Conservation (phyloP, 1,140 invertebrate genomes). For the Saccostrea cuccullata region DNA sequence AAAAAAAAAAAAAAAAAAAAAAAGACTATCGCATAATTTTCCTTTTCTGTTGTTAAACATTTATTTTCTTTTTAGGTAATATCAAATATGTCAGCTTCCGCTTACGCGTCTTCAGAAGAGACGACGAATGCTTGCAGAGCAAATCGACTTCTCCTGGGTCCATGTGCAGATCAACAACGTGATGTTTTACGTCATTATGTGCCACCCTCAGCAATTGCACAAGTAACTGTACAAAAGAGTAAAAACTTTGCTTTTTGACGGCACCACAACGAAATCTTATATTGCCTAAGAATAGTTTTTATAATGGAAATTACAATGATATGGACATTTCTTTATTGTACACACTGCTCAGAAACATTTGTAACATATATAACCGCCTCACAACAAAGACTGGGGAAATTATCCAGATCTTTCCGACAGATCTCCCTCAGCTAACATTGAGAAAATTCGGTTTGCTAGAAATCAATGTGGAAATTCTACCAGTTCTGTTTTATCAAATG, state of each 20-base stretch:
- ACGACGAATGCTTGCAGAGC: background rate
- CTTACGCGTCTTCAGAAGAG: background rate
- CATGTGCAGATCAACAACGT: background rate
- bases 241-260: background rate
- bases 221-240: background rate
- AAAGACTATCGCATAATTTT: too few relatives aligned
- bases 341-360: background rate
- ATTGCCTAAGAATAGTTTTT: background rate
- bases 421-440: slow-evolving; percentile 13
- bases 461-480: slow-evolving; percentile 15
- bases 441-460: background rate
- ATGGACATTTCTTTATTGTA: too few relatives aligned
- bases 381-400: slow-evolving; percentile 24
- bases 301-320: background rate
- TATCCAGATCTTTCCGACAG: background rate
- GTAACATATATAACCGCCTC: background rate
- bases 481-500: background rate
- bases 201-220: background rate
- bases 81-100: background rate
- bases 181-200: background rate
- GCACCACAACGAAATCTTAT: background rate
- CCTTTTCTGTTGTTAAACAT: too few relatives aligned
- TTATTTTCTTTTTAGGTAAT: too few relatives aligned
- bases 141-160: background rate
- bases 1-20: too few relatives aligned